Evolutionary conservation across 2,888 invertebrate genomes (phyloP).

Genomic region (Bimastos eiseni): DNA sequence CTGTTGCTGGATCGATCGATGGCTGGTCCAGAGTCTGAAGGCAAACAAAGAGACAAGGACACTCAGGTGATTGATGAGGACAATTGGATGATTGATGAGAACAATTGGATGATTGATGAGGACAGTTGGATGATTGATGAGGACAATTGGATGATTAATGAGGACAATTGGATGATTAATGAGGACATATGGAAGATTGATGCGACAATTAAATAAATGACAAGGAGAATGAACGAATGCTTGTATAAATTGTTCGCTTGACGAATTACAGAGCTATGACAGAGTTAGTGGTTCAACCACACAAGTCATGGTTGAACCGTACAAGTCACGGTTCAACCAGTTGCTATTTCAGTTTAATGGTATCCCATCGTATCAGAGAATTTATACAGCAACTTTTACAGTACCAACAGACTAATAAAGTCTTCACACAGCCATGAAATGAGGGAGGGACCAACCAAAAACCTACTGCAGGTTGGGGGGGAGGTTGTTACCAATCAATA

Average conservation of each 20-base stretch:
- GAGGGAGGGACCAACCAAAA: too few species aligned
- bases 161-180: too few species aligned
- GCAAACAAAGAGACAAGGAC: background rate
- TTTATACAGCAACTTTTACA: too few species aligned
- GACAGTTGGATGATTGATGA: too few species aligned
- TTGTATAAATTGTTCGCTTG: background rate
- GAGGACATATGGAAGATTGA: background rate
- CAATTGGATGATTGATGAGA: too few species aligned
- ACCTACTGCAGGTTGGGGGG: too few species aligned
- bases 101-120: background rate
- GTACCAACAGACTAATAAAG: too few species aligned
- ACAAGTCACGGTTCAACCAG: too few species aligned
- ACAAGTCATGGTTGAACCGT: background rate
- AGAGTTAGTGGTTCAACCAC: background rate
- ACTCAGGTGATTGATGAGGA: background rate
- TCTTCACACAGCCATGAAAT: too few species aligned
- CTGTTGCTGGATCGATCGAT: background rate
- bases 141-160: background rate
- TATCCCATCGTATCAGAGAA: too few species aligned
- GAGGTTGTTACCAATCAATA: too few species aligned
- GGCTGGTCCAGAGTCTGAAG: background rate
- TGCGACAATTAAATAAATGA: conserved; percentile 6
- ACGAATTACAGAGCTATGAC: background rate
- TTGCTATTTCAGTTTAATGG: too few species aligned
- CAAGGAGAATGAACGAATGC: background rate